Conservation (phyloP, 2,797 vertebrate species). For the Smutsia gigantea region DNA sequence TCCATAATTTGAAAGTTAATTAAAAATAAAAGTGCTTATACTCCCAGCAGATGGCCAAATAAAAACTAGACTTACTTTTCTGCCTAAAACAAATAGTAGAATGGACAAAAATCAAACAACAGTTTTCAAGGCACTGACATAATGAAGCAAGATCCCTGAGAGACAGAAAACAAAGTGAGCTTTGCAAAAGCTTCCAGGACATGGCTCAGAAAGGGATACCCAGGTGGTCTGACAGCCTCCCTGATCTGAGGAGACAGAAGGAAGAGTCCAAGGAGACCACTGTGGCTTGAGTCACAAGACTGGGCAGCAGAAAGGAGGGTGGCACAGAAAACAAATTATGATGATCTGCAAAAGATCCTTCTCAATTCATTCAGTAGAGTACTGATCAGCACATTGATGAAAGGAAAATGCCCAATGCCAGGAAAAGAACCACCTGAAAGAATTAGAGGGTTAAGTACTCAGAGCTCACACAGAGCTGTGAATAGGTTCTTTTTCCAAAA, state of each 20-base stretch:
- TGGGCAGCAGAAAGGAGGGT: not conserved
- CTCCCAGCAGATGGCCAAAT: not conserved
- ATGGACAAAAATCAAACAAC: conserved; percentile 16
- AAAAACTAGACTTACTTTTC: not conserved
- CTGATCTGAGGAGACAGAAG: not conserved
- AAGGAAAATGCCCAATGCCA: not conserved
- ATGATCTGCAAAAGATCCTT: not conserved
- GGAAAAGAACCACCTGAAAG: not conserved
- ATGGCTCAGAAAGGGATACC: not conserved
- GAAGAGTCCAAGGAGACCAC: not conserved
- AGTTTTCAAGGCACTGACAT: not conserved
- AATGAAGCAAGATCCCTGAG: not conserved
- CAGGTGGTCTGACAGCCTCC: not conserved
- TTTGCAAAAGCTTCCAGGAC: not conserved
- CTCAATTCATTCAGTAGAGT: not conserved
- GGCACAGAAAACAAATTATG: not conserved
- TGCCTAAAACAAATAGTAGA: not conserved
- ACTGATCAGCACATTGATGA: not conserved
- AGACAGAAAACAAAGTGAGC: not conserved
- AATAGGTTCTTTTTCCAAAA: not conserved
- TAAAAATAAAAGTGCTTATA: not conserved
- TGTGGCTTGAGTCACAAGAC: not conserved
- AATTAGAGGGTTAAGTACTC: not conserved
- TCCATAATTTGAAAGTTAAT: not conserved
- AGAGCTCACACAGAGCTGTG: not conserved